Conservation (phyloP, 2,113 vertebrate species). For the Hyla sarda region DNA sequence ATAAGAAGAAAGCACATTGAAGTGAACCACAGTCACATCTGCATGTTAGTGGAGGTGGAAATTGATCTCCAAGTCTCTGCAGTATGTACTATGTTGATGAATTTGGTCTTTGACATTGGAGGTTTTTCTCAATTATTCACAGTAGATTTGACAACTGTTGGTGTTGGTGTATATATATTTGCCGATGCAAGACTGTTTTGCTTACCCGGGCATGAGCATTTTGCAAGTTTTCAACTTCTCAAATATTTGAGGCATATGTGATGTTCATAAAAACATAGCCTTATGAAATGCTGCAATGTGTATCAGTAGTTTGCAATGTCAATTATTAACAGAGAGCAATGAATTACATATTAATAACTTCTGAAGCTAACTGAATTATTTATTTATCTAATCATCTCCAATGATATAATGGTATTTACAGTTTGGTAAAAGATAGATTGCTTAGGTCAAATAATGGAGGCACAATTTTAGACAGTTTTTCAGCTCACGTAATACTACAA, state of each 20-base stretch:
- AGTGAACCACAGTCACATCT: no score
- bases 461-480: no score
- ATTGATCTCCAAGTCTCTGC: no score
- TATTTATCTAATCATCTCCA: no score
- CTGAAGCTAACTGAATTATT: neutral
- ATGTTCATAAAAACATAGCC: neutral
- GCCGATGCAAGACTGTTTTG: neutral
- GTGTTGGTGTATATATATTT: slow-evolving; percentile 47
- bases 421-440: no score
- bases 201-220: slow-evolving; percentile 27
- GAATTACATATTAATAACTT: no score
- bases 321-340: neutral
- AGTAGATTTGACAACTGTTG: slow-evolving; percentile 45
- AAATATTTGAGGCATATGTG: neutral
- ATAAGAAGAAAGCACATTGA: no score
- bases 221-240: neutral
- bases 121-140: neutral
- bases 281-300: neutral
- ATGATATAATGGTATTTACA: no score
- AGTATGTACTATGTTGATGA: neutral
- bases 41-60: no score
- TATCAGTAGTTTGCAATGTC: neutral
- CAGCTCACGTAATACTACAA: no score
- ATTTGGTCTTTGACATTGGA: neutral
- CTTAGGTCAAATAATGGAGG: no score